Percentiles rank a stretch among this genome's conserved stretches.
phyloP scores from a whole-genome alignment of 1,140 invertebrate species.

The Scaptomyza graminum region DNA sequence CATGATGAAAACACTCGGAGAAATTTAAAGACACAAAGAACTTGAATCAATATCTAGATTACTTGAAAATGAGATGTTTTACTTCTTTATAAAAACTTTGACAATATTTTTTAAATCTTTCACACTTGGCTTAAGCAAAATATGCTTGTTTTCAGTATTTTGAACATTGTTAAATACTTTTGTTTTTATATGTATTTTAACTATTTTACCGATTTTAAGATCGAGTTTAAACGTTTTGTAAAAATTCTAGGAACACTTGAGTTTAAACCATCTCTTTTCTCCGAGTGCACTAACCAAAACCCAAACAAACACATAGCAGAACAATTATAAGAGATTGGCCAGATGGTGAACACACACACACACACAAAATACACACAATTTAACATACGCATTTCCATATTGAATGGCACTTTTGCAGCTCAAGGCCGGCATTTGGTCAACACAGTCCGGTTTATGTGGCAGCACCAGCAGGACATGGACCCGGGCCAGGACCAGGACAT shows the following conservation, averaged over 20 bases:
- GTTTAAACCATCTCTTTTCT: too few species aligned
- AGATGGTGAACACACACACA: not conserved
- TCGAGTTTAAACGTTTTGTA: too few species aligned
- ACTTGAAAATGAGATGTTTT: too few species aligned
- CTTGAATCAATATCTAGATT: too few species aligned
- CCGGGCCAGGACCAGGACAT: conserved; percentile 11
- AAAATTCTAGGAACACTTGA: not conserved
- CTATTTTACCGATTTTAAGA: too few species aligned
- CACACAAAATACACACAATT: conserved; percentile 10
- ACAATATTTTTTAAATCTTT: too few species aligned
- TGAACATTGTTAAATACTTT: too few species aligned
- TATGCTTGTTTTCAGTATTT: too few species aligned
- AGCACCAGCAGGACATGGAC: conserved; percentile 40
- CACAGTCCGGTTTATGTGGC: conserved; percentile 71
- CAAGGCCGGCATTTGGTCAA: conserved; percentile 63
- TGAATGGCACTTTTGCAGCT: conserved; percentile 50
- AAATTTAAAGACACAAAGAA: not conserved
- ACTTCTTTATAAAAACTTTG: too few species aligned
- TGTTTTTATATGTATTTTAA: too few species aligned
- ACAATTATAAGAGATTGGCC: not conserved
- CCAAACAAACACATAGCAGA: not conserved
- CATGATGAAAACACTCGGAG: not conserved
- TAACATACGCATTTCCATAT: conserved; percentile 24
- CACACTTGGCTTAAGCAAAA: too few species aligned
- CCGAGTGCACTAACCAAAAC: not conserved